Base-by-base conservation (phyloP, 2,113 vertebrate species). In the Nesospiza acunhae region DNA sequence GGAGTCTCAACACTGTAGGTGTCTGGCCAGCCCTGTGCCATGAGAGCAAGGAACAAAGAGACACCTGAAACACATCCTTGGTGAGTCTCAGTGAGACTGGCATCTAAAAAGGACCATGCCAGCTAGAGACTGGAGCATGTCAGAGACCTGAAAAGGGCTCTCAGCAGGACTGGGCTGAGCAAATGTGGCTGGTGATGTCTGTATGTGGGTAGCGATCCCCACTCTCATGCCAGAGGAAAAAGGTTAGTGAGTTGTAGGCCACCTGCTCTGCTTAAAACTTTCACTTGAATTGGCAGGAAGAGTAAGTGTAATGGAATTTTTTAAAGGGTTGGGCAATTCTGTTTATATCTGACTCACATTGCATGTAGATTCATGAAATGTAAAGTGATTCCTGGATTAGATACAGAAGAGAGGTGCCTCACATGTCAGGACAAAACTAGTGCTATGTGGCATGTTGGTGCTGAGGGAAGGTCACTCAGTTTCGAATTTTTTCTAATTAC, bases 241-340 rank as follows among this genome's bases (percentile, higher is more conserved):
- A 68, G n/a, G 35, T 58, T 79, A 72, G 62, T 0, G 15, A 70
- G 39, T 13, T 46, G 37, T 74, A 63, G 90, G 88, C 58, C 53
- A 76, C 82, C 46, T 88, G 77, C 83, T 96, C 56, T 42, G 73
- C 52, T 60, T 64, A 70, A 88, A 91, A 96, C 96, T 97, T 97
- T 95, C 88, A 75, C 95, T 96, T 78, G 55, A 92, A 82, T 80
- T 90, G 73, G 85, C 85, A 94, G 86, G 73, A 91, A 87, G 72
- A 96, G 81, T 95, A 92, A 95, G 84, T 53, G 76, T 75, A 90
- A 91, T 96, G 95, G 94, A 97, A 96, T 96, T 96, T 95, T 96
- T 94, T 72, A 62, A 78, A 76, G 89, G 90, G 94, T 95, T 96
- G 89, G 92, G 91, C 85, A 93, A 73, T 56, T 95, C 79, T 93